Conservation (phyloP, 2,888 invertebrate species). For the Norana najaformis region DNA sequence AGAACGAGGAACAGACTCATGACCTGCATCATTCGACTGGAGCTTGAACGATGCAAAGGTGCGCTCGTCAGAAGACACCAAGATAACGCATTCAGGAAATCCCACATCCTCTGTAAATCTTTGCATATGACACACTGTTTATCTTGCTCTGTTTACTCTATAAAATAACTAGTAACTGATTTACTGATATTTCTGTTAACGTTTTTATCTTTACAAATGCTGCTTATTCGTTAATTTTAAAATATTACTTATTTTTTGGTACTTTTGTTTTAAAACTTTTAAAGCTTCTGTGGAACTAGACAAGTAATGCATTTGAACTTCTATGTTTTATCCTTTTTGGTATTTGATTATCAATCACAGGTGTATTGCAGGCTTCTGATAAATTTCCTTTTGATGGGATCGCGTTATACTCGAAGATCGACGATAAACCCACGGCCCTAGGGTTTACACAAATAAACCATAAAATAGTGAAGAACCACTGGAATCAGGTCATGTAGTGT, state of each 20-base stretch:
- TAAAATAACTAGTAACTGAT: too few species aligned
- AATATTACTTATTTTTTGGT: neutral
- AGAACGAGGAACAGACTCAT: neutral
- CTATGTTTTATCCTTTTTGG: neutral
- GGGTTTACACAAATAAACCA: neutral
- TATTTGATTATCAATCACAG: neutral
- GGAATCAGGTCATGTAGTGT: too few species aligned
- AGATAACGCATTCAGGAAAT: neutral
- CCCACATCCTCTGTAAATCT: neutral
- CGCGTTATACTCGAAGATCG: conserved; percentile 7
- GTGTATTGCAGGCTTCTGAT: neutral
- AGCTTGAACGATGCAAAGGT: neutral
- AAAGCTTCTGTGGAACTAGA: neutral
- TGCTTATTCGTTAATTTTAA: neutral
- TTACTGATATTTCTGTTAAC: neutral
- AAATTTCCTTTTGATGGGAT: neutral
- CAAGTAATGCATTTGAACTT: neutral
- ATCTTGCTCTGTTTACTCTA: too few species aligned
- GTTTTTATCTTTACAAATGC: too few species aligned
- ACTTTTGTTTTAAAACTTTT: neutral
- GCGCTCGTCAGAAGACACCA: neutral
- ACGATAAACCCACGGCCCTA: neutral
- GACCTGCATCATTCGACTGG: conserved; percentile 1
- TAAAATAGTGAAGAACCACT: neutral
- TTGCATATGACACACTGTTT: neutral